Conservation (phyloP, 2,113 vertebrate species). For the Dendrocopos noguchii region DNA sequence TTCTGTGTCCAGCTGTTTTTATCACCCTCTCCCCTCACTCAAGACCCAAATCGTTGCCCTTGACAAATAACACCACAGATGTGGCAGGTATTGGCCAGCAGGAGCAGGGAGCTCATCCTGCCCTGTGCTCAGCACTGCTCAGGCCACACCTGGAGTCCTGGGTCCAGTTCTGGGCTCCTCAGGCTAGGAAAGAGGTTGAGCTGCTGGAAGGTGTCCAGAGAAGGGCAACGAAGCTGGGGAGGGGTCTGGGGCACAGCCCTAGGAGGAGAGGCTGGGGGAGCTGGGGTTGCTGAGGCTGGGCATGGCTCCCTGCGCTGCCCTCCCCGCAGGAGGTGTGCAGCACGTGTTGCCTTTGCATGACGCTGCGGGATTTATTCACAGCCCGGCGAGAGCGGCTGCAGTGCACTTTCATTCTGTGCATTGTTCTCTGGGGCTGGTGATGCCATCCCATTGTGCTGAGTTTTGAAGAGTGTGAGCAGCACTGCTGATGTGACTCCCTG, state of each 20-base stretch:
- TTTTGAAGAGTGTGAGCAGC: conserved; percentile 58
- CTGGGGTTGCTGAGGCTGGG: not conserved
- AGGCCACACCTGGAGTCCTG: no score
- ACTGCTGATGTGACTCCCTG: conserved; percentile 71
- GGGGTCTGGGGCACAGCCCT: no score
- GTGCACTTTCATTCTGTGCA: conserved; percentile 68
- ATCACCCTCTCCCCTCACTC: not conserved
- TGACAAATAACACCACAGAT: not conserved
- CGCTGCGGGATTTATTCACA: conserved; percentile 71
- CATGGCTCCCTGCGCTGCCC: not conserved
- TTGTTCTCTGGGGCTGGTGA: conserved; percentile 69
- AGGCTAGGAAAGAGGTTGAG: no score
- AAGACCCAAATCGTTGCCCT: not conserved
- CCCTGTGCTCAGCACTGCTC: no score
- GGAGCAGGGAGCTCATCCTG: no score
- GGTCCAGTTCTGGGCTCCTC: no score
- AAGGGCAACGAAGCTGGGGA: no score
- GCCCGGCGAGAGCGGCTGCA: conserved; percentile 54
- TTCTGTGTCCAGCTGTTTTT: not conserved
- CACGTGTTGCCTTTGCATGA: conserved; percentile 73
- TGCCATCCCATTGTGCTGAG: conserved; percentile 73
- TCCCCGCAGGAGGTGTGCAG: conserved; percentile 25
- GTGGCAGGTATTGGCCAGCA: no score
- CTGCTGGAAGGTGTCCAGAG: no score
- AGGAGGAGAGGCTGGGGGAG: no score